These are phyloP conservation scores for Polyodon spathula DNA, from an alignment of 2,113 vertebrate species.

Conservation along the genomic window DNA sequence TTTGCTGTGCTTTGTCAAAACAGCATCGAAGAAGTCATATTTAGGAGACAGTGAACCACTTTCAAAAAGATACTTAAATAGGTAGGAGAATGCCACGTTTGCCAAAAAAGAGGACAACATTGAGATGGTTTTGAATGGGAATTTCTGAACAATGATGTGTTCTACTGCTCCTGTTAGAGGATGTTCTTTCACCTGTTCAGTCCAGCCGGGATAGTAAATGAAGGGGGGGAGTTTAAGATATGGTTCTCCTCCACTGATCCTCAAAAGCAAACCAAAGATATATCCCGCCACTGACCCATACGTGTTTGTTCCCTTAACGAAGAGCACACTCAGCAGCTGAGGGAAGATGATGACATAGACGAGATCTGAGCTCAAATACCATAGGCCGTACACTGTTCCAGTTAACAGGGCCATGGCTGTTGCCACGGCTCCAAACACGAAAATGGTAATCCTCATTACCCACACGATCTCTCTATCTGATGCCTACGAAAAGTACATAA, in stretches of 20 bases:
- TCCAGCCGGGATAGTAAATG: slow-evolving; percentile 81
- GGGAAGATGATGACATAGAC: slow-evolving; percentile 97
- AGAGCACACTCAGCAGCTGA: slow-evolving; percentile 85
- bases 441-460: slow-evolving; percentile 88
- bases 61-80: slow-evolving; percentile 88
- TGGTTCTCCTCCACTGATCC: slow-evolving; percentile 86
- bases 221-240: slow-evolving; percentile 86
- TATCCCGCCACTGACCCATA: slow-evolving; percentile 87
- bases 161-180: slow-evolving; percentile 48
- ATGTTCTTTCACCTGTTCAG: slow-evolving; percentile 45
- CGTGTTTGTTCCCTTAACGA: slow-evolving; percentile 91
- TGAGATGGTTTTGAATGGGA: slow-evolving; percentile 86
- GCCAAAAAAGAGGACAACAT: slow-evolving; percentile 82
- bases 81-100: slow-evolving; percentile 76
- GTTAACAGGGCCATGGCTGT: slow-evolving; percentile 89
- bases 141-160: slow-evolving; percentile 70
- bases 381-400: slow-evolving; percentile 86
- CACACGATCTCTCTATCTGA: slow-evolving; percentile 88
- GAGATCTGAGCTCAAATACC: slow-evolving; percentile 95
- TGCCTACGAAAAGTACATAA: slow-evolving; percentile 59
- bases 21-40: slow-evolving; percentile 84
- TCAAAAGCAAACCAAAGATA: slow-evolving; percentile 74
- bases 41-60: slow-evolving; percentile 83
- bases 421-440: slow-evolving; percentile 84
- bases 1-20: slow-evolving; percentile 84